Base-by-base conservation (phyloP, 2,888 invertebrate species). In the Microplitis deprimator region DNA sequence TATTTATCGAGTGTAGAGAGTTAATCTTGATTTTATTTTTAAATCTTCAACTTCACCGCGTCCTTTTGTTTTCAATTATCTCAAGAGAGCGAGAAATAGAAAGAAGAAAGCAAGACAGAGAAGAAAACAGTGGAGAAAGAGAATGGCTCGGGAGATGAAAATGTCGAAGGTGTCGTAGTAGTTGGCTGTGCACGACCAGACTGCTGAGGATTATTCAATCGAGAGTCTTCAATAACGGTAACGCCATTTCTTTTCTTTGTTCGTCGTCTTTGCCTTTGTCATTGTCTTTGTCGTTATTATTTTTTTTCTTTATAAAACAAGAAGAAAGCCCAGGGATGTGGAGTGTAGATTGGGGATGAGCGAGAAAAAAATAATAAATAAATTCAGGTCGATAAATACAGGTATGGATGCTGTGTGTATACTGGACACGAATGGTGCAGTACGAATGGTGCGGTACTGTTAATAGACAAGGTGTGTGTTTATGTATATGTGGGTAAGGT, bases 191-290 rank as follows among this genome's bases (percentile, higher is more conserved):
- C 38, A 67, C 29, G 64, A 29, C 59, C 5, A 38, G 62, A 13
- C 50, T 50, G 50, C 50, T 8, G 41, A 29, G 67, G 65, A 73
- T 73, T 73, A 73, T 73, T 73, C 50, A 67, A 73, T 73, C 67
- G 67, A 67, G 16, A 17, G 13, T 13, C 50, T 50, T 50, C 50
- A 50, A 50, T 50, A 50, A 50, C 50, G 13, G 50, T 62, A 60
- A 72, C 68, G 77, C 75, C 73, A 68, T 77, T 78, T 78, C 80
- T 75, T 72, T 70, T 75, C 75, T 61, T 62, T 68, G 75, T 40
- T 69, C 61, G n/a, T 6, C 62, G 41, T 69, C 62, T 75, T 62
- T 75, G 50, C 13, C 50, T 50, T 50, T 50, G 50, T 50, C 50
- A 13, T 50, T 50, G 50, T 50, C 50, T 50, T 13, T 13, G 50